Base-by-base conservation (phyloP, 2,888 invertebrate genomes). In the Campaea margaritaria region DNA sequence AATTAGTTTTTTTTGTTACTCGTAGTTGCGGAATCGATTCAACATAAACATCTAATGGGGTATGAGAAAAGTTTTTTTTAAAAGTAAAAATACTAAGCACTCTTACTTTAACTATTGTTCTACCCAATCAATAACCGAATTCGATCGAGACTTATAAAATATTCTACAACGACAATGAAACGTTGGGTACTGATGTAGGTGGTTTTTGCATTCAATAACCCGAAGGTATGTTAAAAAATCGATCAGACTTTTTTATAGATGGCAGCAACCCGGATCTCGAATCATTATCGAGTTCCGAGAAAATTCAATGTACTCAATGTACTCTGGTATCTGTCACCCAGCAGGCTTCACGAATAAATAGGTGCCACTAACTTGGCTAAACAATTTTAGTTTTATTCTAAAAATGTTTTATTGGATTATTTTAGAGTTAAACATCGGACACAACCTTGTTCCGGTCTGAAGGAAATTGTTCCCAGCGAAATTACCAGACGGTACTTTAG, bases 251-350 rank as follows among this genome's bases (percentile, higher is more conserved):
- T 68, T 66, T 66, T 63, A 42, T 48, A 13, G 50, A 51, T 34
- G 49, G 43, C 52, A 53, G 14, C 53, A 56, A 64, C 64, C 65
- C 68, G 66, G 68, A 68, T 68, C 58, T 61, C 13, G 44, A 44
- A 41, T 65, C 55, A 62, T 39, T 63, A 51, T 62, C 45, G 44
- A 56, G 55, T 68, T 68, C 65, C 21, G 15, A 64, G 63, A 65
- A 65, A 51, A 47, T 28, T 47, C 52, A 55, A 52, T 49, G 59
- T 21, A 21, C n/a, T 1, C n/a, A n/a, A n/a, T n/a, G n/a, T 28
- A 54, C 52, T 43, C n/a, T 13, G 5, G n/a, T n/a, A n/a, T 21
- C 42, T 51, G 58, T 58, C 58, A 52, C 58, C 47, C 43, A 52
- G 38, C 28, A 44, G n/a, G 42, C 51, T 43, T 52, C 27, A 42